Percentiles rank a stretch among this genome's conserved stretches.
phyloP scores from a whole-genome alignment of 2,888 invertebrate genomes.

The Teleiodes luculella region DNA sequence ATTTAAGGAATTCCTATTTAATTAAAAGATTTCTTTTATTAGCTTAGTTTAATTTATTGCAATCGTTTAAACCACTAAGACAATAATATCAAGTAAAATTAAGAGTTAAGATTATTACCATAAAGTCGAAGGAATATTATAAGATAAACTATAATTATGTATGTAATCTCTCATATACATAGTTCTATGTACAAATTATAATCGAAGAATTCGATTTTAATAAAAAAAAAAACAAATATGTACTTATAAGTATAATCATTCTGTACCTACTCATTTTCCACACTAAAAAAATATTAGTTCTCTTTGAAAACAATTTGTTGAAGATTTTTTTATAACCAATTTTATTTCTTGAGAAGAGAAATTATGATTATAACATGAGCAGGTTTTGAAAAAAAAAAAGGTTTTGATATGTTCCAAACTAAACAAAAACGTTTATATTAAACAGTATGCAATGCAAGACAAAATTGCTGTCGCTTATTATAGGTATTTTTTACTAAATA shows the following conservation, averaged over 20 bases:
- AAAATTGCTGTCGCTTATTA: background rate
- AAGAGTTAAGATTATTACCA: background rate
- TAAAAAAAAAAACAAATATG: background rate
- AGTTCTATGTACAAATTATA: conserved; percentile 11
- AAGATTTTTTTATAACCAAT: too few relatives aligned
- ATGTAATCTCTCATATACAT: conserved; percentile 6
- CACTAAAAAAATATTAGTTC: too few relatives aligned
- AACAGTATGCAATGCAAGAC: too few relatives aligned
- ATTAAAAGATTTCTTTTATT: conserved; percentile 37
- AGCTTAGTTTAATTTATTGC: conserved; percentile 17
- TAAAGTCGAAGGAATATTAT: background rate
- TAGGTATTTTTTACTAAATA: too few relatives aligned
- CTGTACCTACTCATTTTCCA: too few relatives aligned
- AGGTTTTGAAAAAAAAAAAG: too few relatives aligned
- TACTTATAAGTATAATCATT: too few relatives aligned
- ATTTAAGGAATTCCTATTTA: conserved; percentile 46
- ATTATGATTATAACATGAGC: too few relatives aligned
- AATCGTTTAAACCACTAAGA: background rate
- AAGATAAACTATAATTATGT: background rate
- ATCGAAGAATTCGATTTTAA: background rate
- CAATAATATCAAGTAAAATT: background rate
- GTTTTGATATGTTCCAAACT: too few relatives aligned
- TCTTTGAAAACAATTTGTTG: too few relatives aligned
- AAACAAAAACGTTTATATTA: too few relatives aligned
- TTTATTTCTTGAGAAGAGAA: too few relatives aligned